Evolutionary conservation across 1,140 invertebrate species (phyloP).

Genomic region (Bombus superbus): DNA sequence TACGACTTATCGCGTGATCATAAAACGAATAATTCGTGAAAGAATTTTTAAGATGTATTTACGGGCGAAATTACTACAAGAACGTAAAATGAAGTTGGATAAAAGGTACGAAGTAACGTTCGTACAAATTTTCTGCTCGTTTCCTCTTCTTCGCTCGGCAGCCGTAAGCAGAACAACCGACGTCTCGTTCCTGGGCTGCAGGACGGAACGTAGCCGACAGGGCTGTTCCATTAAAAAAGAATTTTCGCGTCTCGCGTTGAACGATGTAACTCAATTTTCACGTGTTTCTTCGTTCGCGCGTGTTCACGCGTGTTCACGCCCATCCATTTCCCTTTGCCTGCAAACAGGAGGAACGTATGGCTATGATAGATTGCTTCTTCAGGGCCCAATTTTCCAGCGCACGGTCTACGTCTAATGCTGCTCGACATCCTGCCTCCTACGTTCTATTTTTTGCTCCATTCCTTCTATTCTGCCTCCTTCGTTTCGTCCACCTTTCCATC

Average conservation of each 20-base stretch:
- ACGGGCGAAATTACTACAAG: neutral
- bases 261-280: slow-evolving; percentile 73
- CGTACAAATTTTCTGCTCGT: neutral
- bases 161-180: neutral
- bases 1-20: no score
- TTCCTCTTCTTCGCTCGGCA: neutral
- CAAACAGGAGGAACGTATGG: slow-evolving; percentile 49
- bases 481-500: slow-evolving; percentile 6
- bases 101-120: neutral
- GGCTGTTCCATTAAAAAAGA: slow-evolving; percentile 56
- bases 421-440: slow-evolving; percentile 20
- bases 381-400: slow-evolving; percentile 62
- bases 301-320: slow-evolving; percentile 39
- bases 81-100: neutral
- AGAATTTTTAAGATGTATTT: neutral
- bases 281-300: slow-evolving; percentile 49
- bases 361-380: slow-evolving; percentile 74
- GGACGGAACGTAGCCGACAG: slow-evolving; percentile 12
- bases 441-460: slow-evolving; percentile 17
- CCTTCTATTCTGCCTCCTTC: slow-evolving; percentile 22
- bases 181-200: neutral
- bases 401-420: slow-evolving; percentile 43
- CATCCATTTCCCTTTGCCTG: slow-evolving; percentile 41
- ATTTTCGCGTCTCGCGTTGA: slow-evolving; percentile 56
- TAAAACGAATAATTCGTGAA: neutral